Evolutionary conservation across 2,113 vertebrate species (phyloP).

Genomic region (Panthera leo): DNA sequence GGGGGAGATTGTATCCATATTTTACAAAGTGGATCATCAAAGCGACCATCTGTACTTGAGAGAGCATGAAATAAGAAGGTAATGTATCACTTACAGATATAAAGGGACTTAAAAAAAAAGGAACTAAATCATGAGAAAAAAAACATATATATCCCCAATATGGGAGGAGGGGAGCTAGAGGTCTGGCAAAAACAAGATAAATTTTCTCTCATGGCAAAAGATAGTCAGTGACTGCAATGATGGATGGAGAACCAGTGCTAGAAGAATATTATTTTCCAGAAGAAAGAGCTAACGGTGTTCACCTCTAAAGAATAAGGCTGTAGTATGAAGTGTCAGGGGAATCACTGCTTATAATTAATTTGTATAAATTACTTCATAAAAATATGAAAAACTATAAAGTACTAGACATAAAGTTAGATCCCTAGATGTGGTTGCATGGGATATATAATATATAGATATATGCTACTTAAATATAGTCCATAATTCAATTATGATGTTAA

Average conservation of each 20-base stretch:
- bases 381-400: neutral
- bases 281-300: neutral
- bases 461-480: neutral
- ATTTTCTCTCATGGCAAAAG: neutral
- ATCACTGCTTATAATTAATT: neutral
- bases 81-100: neutral
- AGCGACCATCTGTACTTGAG: neutral
- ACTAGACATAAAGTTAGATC: neutral
- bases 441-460: neutral
- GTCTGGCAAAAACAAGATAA: neutral
- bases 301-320: neutral
- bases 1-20: neutral
- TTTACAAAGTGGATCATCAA: neutral
- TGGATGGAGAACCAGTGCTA: neutral
- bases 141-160: neutral
- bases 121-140: neutral
- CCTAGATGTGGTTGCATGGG: neutral
- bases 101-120: neutral
- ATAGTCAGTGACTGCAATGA: neutral
- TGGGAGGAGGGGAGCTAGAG: neutral
- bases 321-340: neutral
- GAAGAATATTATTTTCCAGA: neutral
- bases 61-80: neutral
- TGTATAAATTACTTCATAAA: neutral
- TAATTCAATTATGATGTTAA: neutral